phyloP scores from a whole-genome alignment of 2,797 vertebrate species.

The Crocidura indochinensis region DNA sequence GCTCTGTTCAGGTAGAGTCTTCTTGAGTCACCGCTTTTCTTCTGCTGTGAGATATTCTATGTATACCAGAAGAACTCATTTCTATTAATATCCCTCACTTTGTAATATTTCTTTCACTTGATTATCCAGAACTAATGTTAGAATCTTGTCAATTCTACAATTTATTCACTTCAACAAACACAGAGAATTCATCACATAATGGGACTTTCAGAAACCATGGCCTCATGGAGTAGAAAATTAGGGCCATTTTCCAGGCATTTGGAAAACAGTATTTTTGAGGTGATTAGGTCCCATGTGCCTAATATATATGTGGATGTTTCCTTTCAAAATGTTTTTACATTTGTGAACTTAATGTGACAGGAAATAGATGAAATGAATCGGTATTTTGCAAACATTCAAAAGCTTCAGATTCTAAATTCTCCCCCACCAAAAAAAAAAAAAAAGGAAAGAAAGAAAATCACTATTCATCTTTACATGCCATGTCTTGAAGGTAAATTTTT shows the following conservation, averaged over 20 bases:
- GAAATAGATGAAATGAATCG: not conserved
- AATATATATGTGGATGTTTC: not conserved
- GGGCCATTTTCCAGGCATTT: not conserved
- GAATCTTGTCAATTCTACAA: constrained; percentile 19
- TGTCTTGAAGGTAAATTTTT: constrained; percentile 13
- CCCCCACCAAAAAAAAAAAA: not conserved
- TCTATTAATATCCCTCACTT: not conserved
- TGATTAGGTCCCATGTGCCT: not conserved
- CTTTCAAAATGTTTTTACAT: not conserved
- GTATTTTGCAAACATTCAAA: not conserved
- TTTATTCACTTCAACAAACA: constrained; percentile 6
- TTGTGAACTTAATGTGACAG: not conserved
- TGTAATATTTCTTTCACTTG: constrained; percentile 4
- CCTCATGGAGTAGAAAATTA: not conserved
- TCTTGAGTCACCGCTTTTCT: not conserved
- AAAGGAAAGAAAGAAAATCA: not conserved
- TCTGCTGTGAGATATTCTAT: not conserved
- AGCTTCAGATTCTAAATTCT: not conserved
- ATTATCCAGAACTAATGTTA: not conserved
- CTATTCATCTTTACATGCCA: not conserved
- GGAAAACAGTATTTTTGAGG: not conserved
- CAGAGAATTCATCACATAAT: not conserved
- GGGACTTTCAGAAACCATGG: not conserved
- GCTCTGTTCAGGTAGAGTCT: not conserved
- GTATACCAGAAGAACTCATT: not conserved